Evolutionary conservation across 2,797 vertebrate species (phyloP), one percentile per base, ranked within the genome.

Genomic region (Falco concolor): DNA sequence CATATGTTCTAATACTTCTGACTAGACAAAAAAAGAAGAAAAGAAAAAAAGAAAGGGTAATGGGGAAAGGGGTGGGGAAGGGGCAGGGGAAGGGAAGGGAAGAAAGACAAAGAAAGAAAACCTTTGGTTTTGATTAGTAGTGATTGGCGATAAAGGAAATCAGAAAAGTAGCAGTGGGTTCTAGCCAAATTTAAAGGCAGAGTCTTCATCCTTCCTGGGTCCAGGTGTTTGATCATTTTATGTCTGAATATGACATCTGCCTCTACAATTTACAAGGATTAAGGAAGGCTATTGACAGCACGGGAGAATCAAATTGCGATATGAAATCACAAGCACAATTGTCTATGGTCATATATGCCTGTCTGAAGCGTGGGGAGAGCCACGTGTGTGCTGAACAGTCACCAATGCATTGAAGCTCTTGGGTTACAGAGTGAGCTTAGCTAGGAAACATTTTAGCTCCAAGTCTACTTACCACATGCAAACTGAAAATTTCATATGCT

Each of bases 1-100:
- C 20, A 9, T 86, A 83, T 82, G 79, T 84, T 96, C 93, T 84
- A 90, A 85, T 95, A 79, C 30, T 74, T 32, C 57, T 77, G 81
- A 84, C 25, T 28, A 91, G 59, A 38, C 34, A 38, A 59, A 72
- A 72, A 64, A 54, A 22, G 34, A 27, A 42, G 34, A 27, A 12
- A 5, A 14, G 15, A 18, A 16, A 23, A 64, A 32, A 24, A 27
- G 32, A 38, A 65, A 9, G 6, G 2, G 3, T 5, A 14, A 22
- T 14, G 5, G 3, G 8, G 24, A 10, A 2, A 18, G 25, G 19
- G 6, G 2, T 16, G 45, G 14, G 1, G 7, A 27, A 20, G 5
- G 3, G 28, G 17, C 24, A 13, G 32, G 13, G 12, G n/a, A 27
- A 28, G 12, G 12, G n/a, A 27, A 28, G 12, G 21, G 16, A 19